These are phyloP conservation scores for Drosophila heteroneura DNA, from an alignment of 2,888 invertebrate genomes.

Conservation along the genomic window DNA sequence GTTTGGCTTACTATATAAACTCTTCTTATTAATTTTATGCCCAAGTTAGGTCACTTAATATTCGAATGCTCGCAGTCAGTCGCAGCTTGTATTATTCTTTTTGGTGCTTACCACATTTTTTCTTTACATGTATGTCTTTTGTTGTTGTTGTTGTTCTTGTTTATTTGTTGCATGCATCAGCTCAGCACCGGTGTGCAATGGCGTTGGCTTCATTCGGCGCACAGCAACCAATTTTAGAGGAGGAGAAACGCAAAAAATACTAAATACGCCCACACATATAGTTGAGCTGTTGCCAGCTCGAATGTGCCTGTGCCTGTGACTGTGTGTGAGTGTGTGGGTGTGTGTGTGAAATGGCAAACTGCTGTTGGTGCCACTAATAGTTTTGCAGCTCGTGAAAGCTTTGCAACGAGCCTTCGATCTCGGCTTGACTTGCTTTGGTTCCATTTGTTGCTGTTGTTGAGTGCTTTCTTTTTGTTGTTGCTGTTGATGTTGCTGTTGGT, in stretches of 20 bases:
- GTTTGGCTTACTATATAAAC: background rate
- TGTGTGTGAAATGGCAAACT: conserved; percentile 19
- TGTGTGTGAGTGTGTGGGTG: conserved; percentile 9
- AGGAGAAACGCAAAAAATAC: conserved; percentile 9
- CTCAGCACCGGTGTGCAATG: conserved; percentile 50
- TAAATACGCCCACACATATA: conserved; percentile 20
- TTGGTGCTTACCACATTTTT: conserved; percentile 14
- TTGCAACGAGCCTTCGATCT: conserved; percentile 71
- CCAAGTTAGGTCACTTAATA: conserved; percentile 9
- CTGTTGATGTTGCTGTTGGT: background rate
- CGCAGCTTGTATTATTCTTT: conserved; percentile 13
- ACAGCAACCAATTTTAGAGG: conserved; percentile 10
- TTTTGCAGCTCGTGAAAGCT: conserved; percentile 76
- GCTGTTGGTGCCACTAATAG: conserved; percentile 72
- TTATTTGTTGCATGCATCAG: conserved; percentile 46
- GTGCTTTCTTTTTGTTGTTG: conserved; percentile 28
- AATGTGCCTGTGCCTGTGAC: background rate
- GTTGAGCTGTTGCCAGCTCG: conserved; percentile 27
- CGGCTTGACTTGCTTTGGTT: conserved; percentile 45
- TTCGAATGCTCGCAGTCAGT: background rate
- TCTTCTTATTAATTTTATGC: background rate
- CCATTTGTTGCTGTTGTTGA: conserved; percentile 13
- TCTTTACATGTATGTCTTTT: conserved; percentile 1
- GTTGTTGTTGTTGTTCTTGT: conserved; percentile 6
- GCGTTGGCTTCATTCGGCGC: conserved; percentile 66